These are phyloP conservation scores for Strongylocentrotus purpuratus DNA, from an alignment of 35 echinoderm and acorn worm species.

Conservation along the genomic window DNA sequence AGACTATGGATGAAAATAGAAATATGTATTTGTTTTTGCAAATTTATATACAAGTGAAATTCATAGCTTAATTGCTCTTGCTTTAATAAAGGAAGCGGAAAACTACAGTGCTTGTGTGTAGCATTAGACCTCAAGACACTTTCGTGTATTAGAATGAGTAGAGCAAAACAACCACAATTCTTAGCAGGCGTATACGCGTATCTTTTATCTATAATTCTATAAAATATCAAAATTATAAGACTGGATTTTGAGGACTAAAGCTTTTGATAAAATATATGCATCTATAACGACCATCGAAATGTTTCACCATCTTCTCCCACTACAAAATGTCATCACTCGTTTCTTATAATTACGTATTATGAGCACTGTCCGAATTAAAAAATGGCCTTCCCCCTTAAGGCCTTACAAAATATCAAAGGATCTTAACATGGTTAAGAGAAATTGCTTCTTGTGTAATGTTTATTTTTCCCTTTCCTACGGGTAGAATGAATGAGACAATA, in stretches of 20 bases:
- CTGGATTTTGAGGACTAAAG: neutral
- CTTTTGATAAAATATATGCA: neutral
- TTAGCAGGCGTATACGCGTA: neutral
- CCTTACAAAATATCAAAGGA: no score
- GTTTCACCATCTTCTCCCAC: neutral
- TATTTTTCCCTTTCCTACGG: no score
- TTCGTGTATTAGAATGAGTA: neutral
- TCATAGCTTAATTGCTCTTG: neutral
- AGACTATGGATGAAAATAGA: neutral
- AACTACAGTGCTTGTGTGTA: neutral
- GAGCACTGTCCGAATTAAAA: no score
- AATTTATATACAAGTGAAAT: slow-evolving; percentile 11
- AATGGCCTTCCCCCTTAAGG: no score
- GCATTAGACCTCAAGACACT: neutral
- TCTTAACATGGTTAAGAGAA: no score
- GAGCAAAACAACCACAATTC: neutral
- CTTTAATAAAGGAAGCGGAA: neutral
- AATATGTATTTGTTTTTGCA: slow-evolving; percentile 13
- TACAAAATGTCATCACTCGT: neutral
- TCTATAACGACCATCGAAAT: neutral
- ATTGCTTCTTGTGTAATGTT: no score
- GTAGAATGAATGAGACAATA: no score
- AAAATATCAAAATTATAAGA: neutral
- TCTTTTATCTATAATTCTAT: neutral
- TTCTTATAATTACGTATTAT: no score